These are phyloP conservation scores for Denticeps clupeoides DNA, from an alignment of 2,797 vertebrate species.

Conservation along the genomic window DNA sequence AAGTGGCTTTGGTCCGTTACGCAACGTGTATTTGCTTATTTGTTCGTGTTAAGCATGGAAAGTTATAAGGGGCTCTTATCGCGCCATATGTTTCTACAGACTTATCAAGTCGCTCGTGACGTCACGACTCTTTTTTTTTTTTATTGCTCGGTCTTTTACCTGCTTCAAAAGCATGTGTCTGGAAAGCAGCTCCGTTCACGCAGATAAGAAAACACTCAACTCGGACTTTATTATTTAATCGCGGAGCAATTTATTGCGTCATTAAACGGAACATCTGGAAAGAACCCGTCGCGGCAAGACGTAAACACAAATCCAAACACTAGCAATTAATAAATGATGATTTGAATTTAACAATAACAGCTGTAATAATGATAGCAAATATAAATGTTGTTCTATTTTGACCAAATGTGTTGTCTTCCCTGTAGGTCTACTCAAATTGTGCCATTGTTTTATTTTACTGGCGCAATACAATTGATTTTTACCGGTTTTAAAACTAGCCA, in stretches of 20 bases:
- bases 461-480: too few relatives aligned
- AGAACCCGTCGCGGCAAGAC: conserved; percentile 2
- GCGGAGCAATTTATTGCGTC: conserved; percentile 15
- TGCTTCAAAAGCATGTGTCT: background rate
- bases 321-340: too few relatives aligned
- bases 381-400: too few relatives aligned
- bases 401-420: too few relatives aligned
- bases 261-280: conserved; percentile 15
- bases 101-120: conserved; percentile 5
- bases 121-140: conserved; percentile 5
- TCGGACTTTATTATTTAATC: conserved; percentile 23
- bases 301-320: too few relatives aligned
- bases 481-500: too few relatives aligned
- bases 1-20: too few relatives aligned
- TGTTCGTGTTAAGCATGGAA: conserved; percentile 13
- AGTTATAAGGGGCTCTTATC: conserved; percentile 14
- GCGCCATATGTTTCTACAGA: conserved; percentile 5
- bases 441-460: too few relatives aligned
- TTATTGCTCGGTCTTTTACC: conserved; percentile 7
- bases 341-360: too few relatives aligned
- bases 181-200: background rate
- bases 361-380: background rate
- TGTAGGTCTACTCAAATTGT: too few relatives aligned
- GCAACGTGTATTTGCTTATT: conserved; percentile 9
- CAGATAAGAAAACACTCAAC: conserved; percentile 14